phyloP scores from a whole-genome alignment of 2,888 invertebrate genomes.

The Hermaeophaga mercurialis region DNA sequence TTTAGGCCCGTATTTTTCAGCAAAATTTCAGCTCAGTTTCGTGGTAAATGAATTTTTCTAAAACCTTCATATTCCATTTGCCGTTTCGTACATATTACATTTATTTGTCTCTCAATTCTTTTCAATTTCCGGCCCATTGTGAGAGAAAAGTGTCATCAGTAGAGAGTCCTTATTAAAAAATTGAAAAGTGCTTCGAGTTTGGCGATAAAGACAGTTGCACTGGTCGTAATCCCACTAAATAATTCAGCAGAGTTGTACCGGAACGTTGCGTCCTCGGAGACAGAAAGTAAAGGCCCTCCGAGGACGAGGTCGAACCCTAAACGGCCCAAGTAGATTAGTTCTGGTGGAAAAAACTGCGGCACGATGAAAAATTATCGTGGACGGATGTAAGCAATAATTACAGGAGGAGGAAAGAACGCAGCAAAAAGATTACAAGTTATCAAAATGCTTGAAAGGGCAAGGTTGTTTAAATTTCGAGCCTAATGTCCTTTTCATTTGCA shows the following conservation, averaged over 20 bases:
- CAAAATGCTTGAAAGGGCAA: background rate
- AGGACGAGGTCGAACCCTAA: constrained; percentile 6
- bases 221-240: constrained; percentile 4
- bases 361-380: constrained; percentile 1
- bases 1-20: too few species aligned
- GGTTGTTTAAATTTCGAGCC: background rate
- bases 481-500: background rate
- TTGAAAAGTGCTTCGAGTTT: constrained; percentile 1
- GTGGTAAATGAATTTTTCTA: too few species aligned
- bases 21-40: too few species aligned
- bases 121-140: background rate
- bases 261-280: background rate
- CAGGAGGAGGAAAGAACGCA: background rate
- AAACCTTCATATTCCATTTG: too few species aligned
- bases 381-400: constrained; percentile 1
- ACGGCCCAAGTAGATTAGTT: constrained; percentile 2
- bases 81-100: background rate
- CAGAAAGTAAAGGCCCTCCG: constrained; percentile 1
- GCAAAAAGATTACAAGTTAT: background rate
- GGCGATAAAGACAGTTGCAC: background rate
- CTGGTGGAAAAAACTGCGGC: background rate
- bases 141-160: background rate
- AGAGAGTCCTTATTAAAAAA: constrained; percentile 3
- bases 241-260: background rate
- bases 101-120: constrained; percentile 2